Evolutionary conservation across 1,140 invertebrate genomes (phyloP), one percentile per base, ranked within the genome.

Genomic region (Helicoverpa armigera): DNA sequence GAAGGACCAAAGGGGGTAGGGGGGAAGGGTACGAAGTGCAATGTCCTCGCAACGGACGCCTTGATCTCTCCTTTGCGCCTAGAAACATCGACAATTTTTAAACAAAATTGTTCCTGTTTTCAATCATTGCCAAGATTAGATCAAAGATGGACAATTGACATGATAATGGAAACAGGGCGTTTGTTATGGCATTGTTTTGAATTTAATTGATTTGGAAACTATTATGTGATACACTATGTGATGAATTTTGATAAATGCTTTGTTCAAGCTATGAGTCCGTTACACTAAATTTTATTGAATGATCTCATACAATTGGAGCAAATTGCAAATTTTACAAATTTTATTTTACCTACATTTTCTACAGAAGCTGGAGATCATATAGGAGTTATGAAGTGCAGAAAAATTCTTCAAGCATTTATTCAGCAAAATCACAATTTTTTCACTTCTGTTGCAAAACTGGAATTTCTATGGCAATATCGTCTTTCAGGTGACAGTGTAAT

Each of bases 41-140:
- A 94, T 93, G 93, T 94, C 93, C 93, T 94, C 92, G 92, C 91
- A 93, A 93, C 92, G 89, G 90, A 93, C 92, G 91, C 90, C 88
- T 90, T 87, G 82, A 79, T 86, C 83, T 83, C 78, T 80, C 80
- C 87, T 86, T 84, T 82, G 77, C 84, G 78, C 76, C 83, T 72
- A 74, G 77, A 79, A 76, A 53, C 73, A 65, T 81, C 69, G 53
- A 78, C 74, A 61, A 79, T 77, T 75, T 78, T 63, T 67, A 73
- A 72, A 79, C 67, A 79, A 79, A 79, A 58, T n/a, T 69, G 31
- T 79, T 70, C 48, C 67, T 70, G 18, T 53, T 69, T 69, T 43
- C 13, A 67, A 58, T 18, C 60, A 53, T 69, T 54, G 53, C 31
- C 35, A 70, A 69, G 53, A 58, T 69, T 23, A 69, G 31, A 79